Percentiles rank a stretch among this genome's conserved stretches.
Evolutionary conservation across 2,888 invertebrate genomes (phyloP).

Genomic region (Schizaphis graminum): DNA sequence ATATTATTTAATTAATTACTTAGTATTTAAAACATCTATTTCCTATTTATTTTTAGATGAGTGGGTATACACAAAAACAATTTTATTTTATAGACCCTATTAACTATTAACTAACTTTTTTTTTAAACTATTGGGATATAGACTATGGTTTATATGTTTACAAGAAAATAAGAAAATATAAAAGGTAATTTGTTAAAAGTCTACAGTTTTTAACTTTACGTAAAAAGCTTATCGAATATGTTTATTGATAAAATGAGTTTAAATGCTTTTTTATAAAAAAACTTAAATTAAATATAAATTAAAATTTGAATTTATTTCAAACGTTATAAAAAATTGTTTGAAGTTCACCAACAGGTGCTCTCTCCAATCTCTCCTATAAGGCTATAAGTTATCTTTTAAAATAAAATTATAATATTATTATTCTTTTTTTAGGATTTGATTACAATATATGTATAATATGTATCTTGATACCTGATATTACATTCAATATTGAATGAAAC

Average conservation of each 20-base stretch:
- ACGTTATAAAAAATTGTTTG: background rate
- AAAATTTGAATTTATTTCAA: background rate
- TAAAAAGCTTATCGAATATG: background rate
- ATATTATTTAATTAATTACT: background rate
- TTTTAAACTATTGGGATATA: background rate
- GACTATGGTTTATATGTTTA: background rate
- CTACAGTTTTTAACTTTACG: background rate
- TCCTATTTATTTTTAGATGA: background rate
- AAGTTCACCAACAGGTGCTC: background rate
- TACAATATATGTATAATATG: background rate
- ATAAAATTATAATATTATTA: background rate
- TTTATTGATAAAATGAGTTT: background rate
- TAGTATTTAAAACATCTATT: too few species aligned
- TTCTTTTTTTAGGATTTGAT: background rate
- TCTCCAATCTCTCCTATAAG: background rate
- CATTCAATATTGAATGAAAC: background rate
- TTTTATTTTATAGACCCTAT: background rate
- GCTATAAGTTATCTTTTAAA: background rate
- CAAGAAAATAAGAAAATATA: too few species aligned
- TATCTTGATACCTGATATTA: background rate
- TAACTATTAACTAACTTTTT: background rate
- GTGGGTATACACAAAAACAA: background rate
- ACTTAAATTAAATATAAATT: background rate
- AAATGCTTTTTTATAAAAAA: background rate
- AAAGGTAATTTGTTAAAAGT: background rate